Evolutionary conservation across 30 jellyfish, hydroid and myxozoan genomes (phyloP).

Genomic region (Pseudorhiza aurosa): DNA sequence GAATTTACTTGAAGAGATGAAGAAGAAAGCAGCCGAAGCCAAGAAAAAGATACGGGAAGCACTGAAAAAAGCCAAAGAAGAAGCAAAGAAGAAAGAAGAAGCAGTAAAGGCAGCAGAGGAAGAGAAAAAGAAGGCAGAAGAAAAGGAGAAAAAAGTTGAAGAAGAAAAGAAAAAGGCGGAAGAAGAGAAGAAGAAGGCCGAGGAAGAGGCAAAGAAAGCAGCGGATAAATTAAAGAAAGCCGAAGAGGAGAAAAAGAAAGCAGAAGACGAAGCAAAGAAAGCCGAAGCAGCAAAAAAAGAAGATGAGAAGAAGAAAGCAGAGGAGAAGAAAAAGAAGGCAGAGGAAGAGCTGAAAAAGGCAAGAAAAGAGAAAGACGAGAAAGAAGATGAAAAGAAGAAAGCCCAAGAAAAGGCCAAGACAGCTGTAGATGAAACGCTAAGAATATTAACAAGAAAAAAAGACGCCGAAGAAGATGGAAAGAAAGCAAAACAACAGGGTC

Average conservation of each 20-base stretch:
- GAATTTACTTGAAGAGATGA: neutral
- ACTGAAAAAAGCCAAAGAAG: slow-evolving; percentile 10
- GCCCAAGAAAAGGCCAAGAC: slow-evolving; percentile 6
- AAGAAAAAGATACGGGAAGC: slow-evolving; percentile 6
- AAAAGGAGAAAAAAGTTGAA: slow-evolving; percentile 24
- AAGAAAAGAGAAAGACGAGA: neutral
- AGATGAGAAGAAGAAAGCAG: neutral
- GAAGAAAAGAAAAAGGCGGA: slow-evolving; percentile 16
- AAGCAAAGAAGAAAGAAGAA: slow-evolving; percentile 13
- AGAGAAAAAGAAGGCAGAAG: slow-evolving; percentile 17
- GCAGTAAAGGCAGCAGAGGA: neutral
- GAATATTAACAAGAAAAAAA: neutral
- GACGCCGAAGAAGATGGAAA: slow-evolving; percentile 39
- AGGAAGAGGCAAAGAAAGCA: slow-evolving; percentile 2
- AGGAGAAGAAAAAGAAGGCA: neutral
- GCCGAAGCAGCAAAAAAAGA: neutral
- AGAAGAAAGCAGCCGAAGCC: neutral
- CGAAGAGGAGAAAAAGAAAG: neutral
- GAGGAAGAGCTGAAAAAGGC: neutral
- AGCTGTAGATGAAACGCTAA: slow-evolving; percentile 6
- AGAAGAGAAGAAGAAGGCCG: slow-evolving; percentile 18
- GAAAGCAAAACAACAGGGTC: slow-evolving; percentile 34
- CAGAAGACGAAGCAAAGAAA: slow-evolving; percentile 3
- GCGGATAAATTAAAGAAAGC: slow-evolving; percentile 8
- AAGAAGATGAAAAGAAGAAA: neutral